phyloP scores from a whole-genome alignment of 2,113 vertebrate species.

The Bagarius yarrelli region DNA sequence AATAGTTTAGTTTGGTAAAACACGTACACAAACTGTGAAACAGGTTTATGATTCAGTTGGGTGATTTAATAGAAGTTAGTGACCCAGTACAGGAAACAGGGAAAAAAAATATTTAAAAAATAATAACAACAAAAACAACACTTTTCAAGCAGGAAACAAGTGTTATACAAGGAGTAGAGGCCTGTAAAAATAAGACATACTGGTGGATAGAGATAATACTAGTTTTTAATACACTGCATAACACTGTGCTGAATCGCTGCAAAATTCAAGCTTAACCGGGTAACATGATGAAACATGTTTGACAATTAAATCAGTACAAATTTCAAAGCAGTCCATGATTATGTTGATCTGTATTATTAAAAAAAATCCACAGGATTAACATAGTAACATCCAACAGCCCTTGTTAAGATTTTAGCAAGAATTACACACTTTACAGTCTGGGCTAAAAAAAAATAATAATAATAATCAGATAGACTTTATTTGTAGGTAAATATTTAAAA shows the following conservation, averaged over 20 bases:
- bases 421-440: slow-evolving; percentile 12
- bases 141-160: slow-evolving; percentile 12
- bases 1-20: neutral
- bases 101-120: neutral
- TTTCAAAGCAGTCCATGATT: slow-evolving; percentile 34
- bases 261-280: slow-evolving; percentile 20
- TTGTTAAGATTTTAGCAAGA: slow-evolving; percentile 18
- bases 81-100: slow-evolving; percentile 37
- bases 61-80: slow-evolving; percentile 44
- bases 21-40: neutral
- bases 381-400: slow-evolving; percentile 38
- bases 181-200: slow-evolving; percentile 5
- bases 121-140: neutral
- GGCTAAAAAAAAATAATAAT: neutral
- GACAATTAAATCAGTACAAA: slow-evolving; percentile 26
- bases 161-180: slow-evolving; percentile 27
- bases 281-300: slow-evolving; percentile 27
- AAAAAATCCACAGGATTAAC: slow-evolving; percentile 58
- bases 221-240: slow-evolving; percentile 32
- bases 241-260: slow-evolving; percentile 23
- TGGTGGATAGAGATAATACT: slow-evolving; percentile 21
- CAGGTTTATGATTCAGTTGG: neutral
- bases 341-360: slow-evolving; percentile 44
- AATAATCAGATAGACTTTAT: neutral
- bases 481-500: neutral